phyloP scores from a whole-genome alignment of 2,113 vertebrate species.

The Coracopsis vasa region DNA sequence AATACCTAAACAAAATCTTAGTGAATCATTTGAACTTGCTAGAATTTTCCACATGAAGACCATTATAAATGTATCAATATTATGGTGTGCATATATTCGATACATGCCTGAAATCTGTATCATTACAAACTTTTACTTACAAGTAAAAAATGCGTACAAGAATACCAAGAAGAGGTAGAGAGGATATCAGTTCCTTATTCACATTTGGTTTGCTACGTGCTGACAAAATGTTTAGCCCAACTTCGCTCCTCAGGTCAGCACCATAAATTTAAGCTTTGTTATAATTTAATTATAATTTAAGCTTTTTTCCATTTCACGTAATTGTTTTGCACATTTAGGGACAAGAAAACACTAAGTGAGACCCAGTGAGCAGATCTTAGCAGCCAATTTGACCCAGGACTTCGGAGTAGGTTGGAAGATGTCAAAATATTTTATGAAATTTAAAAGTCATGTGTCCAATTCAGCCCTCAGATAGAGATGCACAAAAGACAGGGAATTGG shows the following conservation, averaged over 20 bases:
- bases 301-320: not conserved
- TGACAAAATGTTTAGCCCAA: not conserved
- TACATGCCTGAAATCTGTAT: not conserved
- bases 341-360: constrained; percentile 9
- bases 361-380: not conserved
- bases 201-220: not conserved
- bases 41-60: constrained; percentile 46
- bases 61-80: constrained; percentile 52
- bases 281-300: not conserved
- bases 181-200: not conserved
- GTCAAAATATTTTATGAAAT: constrained; percentile 22
- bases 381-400: constrained; percentile 44
- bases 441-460: constrained; percentile 2
- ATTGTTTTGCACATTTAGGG: not conserved
- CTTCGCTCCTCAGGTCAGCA: not conserved
- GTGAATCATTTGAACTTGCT: constrained; percentile 60
- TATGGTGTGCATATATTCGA: not conserved
- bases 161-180: not conserved
- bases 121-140: not conserved
- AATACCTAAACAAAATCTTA: constrained; percentile 53
- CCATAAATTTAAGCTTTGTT: not conserved
- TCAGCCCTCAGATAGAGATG: not conserved
- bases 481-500: not conserved
- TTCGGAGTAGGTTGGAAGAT: constrained; percentile 9
- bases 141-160: not conserved